phyloP scores from a whole-genome alignment of 2,113 vertebrate species.

The Poeciliopsis retropinna region DNA sequence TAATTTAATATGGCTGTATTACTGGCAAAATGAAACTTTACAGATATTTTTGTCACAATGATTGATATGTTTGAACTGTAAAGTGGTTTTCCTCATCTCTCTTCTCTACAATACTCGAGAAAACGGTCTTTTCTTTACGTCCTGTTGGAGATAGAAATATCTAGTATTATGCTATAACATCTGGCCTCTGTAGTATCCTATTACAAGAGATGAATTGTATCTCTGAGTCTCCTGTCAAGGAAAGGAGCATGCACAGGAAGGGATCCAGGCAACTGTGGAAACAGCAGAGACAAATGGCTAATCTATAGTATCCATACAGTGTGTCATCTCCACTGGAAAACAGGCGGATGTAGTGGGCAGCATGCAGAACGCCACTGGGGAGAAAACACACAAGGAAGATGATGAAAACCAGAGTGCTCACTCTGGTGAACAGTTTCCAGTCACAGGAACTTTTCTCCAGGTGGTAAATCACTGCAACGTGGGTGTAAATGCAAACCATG shows the following conservation, averaged over 20 bases:
- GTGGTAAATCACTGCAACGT: conserved; percentile 82
- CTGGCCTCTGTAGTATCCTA: conserved; percentile 26
- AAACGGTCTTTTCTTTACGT: not conserved
- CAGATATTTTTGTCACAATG: not conserved
- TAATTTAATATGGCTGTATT: too few relatives aligned
- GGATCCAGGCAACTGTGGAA: conserved; percentile 93
- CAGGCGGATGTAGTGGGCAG: conserved; percentile 84
- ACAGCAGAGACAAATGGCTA: conserved; percentile 88
- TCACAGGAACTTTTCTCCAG: conserved; percentile 79
- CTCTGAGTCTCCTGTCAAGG: conserved; percentile 68
- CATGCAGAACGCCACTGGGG: conserved; percentile 86
- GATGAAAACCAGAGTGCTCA: conserved; percentile 84
- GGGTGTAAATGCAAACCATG: conserved; percentile 82
- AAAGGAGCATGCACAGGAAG: conserved; percentile 90
- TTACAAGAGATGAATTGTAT: conserved; percentile 63
- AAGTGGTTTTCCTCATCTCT: conserved; percentile 2
- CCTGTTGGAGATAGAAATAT: not conserved
- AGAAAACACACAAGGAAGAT: conserved; percentile 90
- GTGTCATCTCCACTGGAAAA: conserved; percentile 75
- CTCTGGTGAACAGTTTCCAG: conserved; percentile 85
- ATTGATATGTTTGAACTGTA: not conserved
- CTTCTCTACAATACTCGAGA: conserved; percentile 26
- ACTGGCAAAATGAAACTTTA: not conserved
- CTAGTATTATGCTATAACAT: conserved; percentile 40
- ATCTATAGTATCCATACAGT: conserved; percentile 85